Percentiles rank a stretch among this genome's conserved stretches.
phyloP scores from a whole-genome alignment of 2,113 vertebrate genomes.

The Coracopsis vasa region DNA sequence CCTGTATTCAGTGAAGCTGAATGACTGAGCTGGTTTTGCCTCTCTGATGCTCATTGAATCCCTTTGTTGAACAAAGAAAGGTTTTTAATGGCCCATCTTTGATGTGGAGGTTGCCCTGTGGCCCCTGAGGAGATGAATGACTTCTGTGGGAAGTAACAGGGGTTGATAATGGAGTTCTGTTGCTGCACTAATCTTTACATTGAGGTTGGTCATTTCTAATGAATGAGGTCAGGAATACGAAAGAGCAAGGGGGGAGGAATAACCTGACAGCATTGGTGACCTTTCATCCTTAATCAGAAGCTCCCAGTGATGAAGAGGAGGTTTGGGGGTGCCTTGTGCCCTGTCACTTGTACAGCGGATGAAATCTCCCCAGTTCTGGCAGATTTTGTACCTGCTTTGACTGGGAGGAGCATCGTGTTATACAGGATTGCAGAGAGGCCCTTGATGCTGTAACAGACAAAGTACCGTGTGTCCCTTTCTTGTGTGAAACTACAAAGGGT shows the following conservation, averaged over 20 bases:
- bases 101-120: neutral
- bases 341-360: neutral
- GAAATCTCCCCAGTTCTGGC: neutral
- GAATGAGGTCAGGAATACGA: neutral
- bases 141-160: neutral
- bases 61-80: neutral
- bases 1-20: neutral
- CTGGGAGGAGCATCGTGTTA: fast-evolving
- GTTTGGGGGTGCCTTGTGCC: neutral
- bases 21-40: neutral
- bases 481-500: neutral
- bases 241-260: fast-evolving
- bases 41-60: neutral
- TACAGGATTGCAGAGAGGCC: neutral
- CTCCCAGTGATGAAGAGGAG: neutral
- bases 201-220: neutral
- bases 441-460: neutral
- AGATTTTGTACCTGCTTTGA: neutral
- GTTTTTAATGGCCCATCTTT: neutral
- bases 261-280: neutral
- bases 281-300: neutral
- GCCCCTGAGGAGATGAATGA: neutral
- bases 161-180: neutral
- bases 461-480: neutral
- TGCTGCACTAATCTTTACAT: neutral